Evolutionary conservation across 2,113 vertebrate species (phyloP).

Genomic region (Odocoileus virginianus): DNA sequence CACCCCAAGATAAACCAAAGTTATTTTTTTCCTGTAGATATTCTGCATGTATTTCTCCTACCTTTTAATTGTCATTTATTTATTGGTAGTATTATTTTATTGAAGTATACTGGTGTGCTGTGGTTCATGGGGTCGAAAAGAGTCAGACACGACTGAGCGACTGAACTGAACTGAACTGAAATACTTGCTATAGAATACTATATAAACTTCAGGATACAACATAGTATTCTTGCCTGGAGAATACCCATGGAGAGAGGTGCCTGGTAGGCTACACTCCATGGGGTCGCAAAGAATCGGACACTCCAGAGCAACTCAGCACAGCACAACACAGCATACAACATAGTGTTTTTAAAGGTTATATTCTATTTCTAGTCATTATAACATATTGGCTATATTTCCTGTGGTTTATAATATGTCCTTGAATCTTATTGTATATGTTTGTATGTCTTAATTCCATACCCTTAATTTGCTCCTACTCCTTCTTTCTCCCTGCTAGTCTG

Average conservation of each 20-base stretch:
- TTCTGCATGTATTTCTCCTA: background rate
- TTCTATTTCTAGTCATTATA: background rate
- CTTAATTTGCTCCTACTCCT: background rate
- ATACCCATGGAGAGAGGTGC: background rate
- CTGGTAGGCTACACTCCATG: background rate
- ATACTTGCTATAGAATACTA: background rate
- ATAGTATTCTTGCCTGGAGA: background rate
- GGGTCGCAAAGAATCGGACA: background rate
- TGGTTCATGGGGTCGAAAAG: no score
- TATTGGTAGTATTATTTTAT: background rate
- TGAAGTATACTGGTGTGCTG: background rate
- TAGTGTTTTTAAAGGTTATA: background rate
- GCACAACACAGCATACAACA: background rate
- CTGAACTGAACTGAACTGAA: no score
- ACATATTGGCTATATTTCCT: background rate
- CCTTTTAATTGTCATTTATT: background rate
- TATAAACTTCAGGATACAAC: background rate
- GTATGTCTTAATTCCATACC: background rate
- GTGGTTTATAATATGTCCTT: background rate
- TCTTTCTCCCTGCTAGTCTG: background rate
- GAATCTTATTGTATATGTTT: background rate
- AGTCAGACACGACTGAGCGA: no score
- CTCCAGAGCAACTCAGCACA: background rate
- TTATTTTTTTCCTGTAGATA: background rate
- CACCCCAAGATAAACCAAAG: background rate